phyloP scores from a whole-genome alignment of 2,113 vertebrate species.

The Dipodomys stephensi region DNA sequence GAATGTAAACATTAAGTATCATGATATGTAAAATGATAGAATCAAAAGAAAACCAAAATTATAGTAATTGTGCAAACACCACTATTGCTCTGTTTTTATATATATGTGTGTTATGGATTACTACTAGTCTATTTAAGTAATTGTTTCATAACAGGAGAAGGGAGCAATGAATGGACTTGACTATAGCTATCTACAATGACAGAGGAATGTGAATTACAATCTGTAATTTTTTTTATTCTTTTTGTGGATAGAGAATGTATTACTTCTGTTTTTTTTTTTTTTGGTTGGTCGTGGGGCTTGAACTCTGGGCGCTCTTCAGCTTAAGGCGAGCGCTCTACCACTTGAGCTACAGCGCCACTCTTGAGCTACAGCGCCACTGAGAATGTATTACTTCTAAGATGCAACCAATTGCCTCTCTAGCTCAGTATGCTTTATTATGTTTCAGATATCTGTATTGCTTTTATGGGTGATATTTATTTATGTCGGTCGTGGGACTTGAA shows the following conservation, averaged over 20 bases:
- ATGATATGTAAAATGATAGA: neutral
- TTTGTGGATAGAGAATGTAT: neutral
- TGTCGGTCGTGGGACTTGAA: too few relatives aligned
- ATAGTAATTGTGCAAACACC: neutral
- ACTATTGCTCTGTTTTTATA: neutral
- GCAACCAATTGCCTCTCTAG: neutral
- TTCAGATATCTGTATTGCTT: neutral
- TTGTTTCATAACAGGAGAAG: too few relatives aligned
- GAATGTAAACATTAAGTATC: neutral
- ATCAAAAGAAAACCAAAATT: neutral
- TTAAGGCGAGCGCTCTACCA: too few relatives aligned
- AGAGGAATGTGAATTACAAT: neutral
- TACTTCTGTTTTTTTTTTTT: neutral
- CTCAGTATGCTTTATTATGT: neutral
- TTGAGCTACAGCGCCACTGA: neutral
- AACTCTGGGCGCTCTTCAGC: too few relatives aligned
- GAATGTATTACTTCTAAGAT: neutral
- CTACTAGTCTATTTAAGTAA: too few relatives aligned
- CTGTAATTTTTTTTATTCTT: neutral
- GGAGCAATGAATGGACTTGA: accelerated
- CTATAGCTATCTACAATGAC: neutral
- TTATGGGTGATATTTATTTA: neutral
- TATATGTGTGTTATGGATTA: neutral
- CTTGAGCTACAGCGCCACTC: too few relatives aligned
- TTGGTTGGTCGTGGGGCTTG: too few relatives aligned